Evolutionary conservation across 2,797 vertebrate genomes (phyloP).

Genomic region (Bradypodion pumilum): DNA sequence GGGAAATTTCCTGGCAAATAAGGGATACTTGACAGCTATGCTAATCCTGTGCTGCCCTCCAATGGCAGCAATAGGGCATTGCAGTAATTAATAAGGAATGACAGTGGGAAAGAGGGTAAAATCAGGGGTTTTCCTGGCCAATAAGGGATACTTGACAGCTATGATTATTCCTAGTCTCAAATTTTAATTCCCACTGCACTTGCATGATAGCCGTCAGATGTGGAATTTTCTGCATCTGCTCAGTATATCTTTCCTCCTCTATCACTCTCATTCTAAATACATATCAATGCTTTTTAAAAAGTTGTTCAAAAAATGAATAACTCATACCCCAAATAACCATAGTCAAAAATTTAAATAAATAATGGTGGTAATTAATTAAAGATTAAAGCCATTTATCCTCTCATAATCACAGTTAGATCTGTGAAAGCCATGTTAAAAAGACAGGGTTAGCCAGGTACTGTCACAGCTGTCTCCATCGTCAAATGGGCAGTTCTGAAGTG

Average conservation of each 20-base stretch:
- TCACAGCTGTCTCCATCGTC: constrained; percentile 21
- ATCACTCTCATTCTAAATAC: background rate
- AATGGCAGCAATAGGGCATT: too few relatives aligned
- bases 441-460: constrained; percentile 21
- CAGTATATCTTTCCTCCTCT: background rate
- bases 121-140: too few relatives aligned
- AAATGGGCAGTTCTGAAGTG: constrained; percentile 37
- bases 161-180: background rate
- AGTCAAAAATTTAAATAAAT: constrained; percentile 16
- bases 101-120: too few relatives aligned
- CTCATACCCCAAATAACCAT: background rate
- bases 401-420: constrained; percentile 1
- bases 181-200: background rate
- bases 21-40: too few relatives aligned
- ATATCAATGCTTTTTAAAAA: background rate
- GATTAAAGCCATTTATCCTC: constrained; percentile 10
- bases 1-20: too few relatives aligned
- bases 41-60: too few relatives aligned
- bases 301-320: background rate
- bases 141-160: too few relatives aligned
- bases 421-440: constrained; percentile 32
- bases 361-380: constrained; percentile 47
- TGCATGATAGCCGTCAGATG: too few relatives aligned
- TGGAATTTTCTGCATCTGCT: background rate
- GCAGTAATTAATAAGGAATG: too few relatives aligned